Base-by-base conservation (phyloP, 2,113 vertebrate genomes). In the Pelmatolapia mariae region DNA sequence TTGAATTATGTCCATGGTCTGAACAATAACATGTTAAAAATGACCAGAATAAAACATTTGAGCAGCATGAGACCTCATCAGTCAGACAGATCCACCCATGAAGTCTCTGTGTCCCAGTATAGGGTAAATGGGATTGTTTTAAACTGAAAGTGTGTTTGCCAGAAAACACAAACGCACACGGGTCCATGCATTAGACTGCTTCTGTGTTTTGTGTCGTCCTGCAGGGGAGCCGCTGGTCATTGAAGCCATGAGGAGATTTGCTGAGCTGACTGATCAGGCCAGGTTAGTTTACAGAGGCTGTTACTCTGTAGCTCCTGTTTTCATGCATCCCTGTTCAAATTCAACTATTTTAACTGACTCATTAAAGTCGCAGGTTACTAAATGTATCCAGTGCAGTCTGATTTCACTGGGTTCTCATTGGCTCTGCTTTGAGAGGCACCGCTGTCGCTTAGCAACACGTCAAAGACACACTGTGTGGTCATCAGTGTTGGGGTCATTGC, bases 161-260 rank as follows among this genome's bases (percentile, higher is more conserved):
- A 73, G 6, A 45, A 10, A 0, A 0, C 68, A 45, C 24, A 56
- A 4, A 24, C 18, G 4, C 33, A 66, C 40, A n/a, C n/a, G 1
- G 1, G 38, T 7, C 15, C 66, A 0, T 26, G 22, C 38, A 4
- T 15, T 86, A 15, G 61, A 45, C 24, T 36, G 5, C 26, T 63
- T 53, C 38, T 3, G 8, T n/a, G 36, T n/a, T n/a, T 52, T 53
- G 7, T 50, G 54, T 87, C 15, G 81, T 73, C 63, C 5, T 53
- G 5, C 90, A 97, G 97, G 96, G 24, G 97, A 97, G 53, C 53
- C 92, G 36, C 83, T 94, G 50, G 96, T 97, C 3, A 71, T 96
- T 3, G 96, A 97, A 26, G 96, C 96, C 31, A 97, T 97, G 97
- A 95, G 94, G 85, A 90, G 86, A 2, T 97, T 97, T 89, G 96